Conservation (phyloP, 2,888 invertebrate genomes). For the Cantharis flavilabris region DNA sequence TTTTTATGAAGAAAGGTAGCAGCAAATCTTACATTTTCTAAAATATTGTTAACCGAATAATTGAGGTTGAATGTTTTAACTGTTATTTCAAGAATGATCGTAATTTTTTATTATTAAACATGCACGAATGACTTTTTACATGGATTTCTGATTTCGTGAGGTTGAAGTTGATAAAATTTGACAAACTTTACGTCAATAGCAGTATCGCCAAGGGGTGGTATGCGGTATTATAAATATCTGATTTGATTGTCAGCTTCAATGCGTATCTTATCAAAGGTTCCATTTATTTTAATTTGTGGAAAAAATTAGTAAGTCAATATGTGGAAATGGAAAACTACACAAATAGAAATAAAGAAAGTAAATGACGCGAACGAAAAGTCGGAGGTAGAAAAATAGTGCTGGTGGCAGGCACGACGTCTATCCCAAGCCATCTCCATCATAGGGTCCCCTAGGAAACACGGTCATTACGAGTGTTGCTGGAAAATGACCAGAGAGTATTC, state of each 20-base stretch:
- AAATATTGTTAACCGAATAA: background rate
- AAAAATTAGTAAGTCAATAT: background rate
- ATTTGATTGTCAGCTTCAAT: background rate
- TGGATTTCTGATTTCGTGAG: background rate
- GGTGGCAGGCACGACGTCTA: conserved; percentile 33
- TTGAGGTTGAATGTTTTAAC: background rate
- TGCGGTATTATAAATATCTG: background rate
- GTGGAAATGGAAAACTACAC: background rate
- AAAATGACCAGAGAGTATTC: conserved; percentile 31
- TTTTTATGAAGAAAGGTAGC: background rate
- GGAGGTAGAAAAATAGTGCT: conserved; percentile 34
- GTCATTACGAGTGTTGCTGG: conserved; percentile 30
- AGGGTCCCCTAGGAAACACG: conserved; percentile 30
- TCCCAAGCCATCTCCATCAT: conserved; percentile 37
- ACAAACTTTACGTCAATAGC: conserved; percentile 9
- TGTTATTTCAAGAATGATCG: background rate
- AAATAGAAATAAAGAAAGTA: conserved; percentile 18
- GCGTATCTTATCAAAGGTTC: background rate
- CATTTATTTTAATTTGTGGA: background rate
- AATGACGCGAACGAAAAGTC: conserved; percentile 26
- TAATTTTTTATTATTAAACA: background rate
- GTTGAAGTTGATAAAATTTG: background rate
- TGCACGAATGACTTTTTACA: background rate
- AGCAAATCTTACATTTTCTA: background rate
- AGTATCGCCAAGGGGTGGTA: conserved; percentile 4